A percentile compares a stretch with the other conserved stretches of the same genome.
Evolutionary conservation across 2,888 invertebrate species (phyloP).

Genomic region (Stenolophus ochropezus): DNA sequence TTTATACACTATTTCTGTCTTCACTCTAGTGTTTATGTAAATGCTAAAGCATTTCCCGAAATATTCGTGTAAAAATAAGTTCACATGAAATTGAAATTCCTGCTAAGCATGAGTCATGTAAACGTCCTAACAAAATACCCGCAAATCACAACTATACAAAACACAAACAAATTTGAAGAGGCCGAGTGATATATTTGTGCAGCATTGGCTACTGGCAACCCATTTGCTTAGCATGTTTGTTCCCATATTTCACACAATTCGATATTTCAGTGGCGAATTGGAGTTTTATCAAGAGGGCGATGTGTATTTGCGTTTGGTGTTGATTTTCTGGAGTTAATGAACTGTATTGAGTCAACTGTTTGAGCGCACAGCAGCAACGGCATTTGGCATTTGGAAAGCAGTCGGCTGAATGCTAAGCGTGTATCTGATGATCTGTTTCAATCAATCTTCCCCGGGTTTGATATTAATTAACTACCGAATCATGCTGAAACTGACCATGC

Average conservation of each 20-base stretch:
- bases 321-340: constrained; percentile 42
- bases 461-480: constrained; percentile 44
- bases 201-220: constrained; percentile 24
- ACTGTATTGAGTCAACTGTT: constrained; percentile 41
- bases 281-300: constrained; percentile 17
- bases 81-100: background rate
- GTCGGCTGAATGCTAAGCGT: background rate
- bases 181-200: constrained; percentile 28
- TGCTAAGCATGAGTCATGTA: background rate
- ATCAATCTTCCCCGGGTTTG: constrained; percentile 39
- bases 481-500: constrained; percentile 29
- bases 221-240: constrained; percentile 29
- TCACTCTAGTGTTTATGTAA: too few relatives aligned
- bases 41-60: too few relatives aligned
- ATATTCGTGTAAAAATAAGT: background rate
- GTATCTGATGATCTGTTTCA: constrained; percentile 38
- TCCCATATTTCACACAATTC: constrained; percentile 24
- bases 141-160: constrained; percentile 4
- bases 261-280: constrained; percentile 20
- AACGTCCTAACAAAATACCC: constrained; percentile 16
- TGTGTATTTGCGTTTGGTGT: constrained; percentile 28
- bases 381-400: constrained; percentile 13
- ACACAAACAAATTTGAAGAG: constrained; percentile 26
- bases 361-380: background rate
- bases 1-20: too few relatives aligned